Percentiles rank a stretch among this genome's conserved stretches.
These are phyloP conservation scores for Periparus ater DNA, from an alignment of 2,797 vertebrate genomes.

Conservation along the genomic window DNA sequence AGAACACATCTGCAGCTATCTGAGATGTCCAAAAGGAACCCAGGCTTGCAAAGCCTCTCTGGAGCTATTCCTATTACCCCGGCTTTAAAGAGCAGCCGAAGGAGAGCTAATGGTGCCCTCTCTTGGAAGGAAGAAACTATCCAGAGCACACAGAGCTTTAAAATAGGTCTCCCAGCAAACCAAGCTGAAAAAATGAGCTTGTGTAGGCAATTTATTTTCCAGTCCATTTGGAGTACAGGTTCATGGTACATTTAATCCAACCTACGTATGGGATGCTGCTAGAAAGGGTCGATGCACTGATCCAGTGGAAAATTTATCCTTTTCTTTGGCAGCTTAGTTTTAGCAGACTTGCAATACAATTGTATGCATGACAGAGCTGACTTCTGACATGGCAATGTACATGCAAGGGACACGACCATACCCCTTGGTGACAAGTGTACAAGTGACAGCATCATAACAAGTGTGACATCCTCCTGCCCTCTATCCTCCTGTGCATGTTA, in stretches of 20 bases:
- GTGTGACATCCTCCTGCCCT: not conserved
- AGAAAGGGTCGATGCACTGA: not conserved
- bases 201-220: not conserved
- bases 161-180: not conserved
- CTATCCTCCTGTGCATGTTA: not conserved
- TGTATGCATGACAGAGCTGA: not conserved
- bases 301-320: not conserved
- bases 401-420: accelerated
- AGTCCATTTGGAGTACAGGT: not conserved
- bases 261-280: not conserved
- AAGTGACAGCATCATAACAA: not conserved
- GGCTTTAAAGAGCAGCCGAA: not conserved
- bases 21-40: not conserved
- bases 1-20: not conserved
- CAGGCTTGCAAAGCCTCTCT: not conserved
- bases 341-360: not conserved
- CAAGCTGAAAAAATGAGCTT: not conserved
- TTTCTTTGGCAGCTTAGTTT: not conserved
- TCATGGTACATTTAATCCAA: slow-evolving; percentile 27
- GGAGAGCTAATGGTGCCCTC: slow-evolving; percentile 36
- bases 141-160: not conserved
- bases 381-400: not conserved
- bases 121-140: slow-evolving; percentile 3
- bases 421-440: not conserved
- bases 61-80: not conserved